phyloP scores from a whole-genome alignment of 2,888 invertebrate genomes.

The Petrolisthes manimaculis region DNA sequence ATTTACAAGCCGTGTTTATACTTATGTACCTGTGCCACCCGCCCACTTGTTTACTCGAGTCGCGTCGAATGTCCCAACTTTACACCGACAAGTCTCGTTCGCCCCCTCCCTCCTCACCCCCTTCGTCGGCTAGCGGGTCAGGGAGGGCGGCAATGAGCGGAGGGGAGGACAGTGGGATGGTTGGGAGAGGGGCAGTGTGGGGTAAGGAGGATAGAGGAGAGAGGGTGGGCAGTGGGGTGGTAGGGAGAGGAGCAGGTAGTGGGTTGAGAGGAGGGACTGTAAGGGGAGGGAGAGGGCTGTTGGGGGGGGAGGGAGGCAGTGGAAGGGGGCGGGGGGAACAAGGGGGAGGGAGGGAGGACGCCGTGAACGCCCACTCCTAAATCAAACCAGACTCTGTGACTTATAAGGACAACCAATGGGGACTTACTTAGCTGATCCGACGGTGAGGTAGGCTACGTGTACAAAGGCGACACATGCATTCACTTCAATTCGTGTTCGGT shows the following conservation, averaged over 20 bases:
- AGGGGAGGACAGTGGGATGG: not conserved
- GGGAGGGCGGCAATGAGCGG: conserved; percentile 14
- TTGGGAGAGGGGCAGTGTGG: conserved; percentile 1
- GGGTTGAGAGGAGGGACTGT: not conserved
- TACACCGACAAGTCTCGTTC: not conserved
- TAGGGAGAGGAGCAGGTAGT: not conserved
- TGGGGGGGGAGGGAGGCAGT: not conserved
- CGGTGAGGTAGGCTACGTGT: no score
- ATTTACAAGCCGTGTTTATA: no score
- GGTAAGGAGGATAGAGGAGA: not conserved
- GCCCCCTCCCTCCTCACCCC: conserved; percentile 4
- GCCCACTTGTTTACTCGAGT: not conserved
- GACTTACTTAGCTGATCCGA: no score
- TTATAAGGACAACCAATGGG: not conserved
- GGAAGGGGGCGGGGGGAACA: not conserved
- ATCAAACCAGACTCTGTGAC: not conserved
- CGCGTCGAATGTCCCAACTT: not conserved
- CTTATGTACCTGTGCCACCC: not conserved
- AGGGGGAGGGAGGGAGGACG: not conserved
- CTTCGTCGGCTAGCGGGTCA: conserved; percentile 15
- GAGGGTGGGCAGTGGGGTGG: not conserved
- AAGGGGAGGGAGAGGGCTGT: not conserved
- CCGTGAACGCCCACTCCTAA: not conserved
- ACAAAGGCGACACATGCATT: no score
- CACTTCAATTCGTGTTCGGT: no score